Evolutionary conservation across 1,140 invertebrate genomes (phyloP), one percentile per base, ranked within the genome.

Genomic region (Lasioglossum baleicum): DNA sequence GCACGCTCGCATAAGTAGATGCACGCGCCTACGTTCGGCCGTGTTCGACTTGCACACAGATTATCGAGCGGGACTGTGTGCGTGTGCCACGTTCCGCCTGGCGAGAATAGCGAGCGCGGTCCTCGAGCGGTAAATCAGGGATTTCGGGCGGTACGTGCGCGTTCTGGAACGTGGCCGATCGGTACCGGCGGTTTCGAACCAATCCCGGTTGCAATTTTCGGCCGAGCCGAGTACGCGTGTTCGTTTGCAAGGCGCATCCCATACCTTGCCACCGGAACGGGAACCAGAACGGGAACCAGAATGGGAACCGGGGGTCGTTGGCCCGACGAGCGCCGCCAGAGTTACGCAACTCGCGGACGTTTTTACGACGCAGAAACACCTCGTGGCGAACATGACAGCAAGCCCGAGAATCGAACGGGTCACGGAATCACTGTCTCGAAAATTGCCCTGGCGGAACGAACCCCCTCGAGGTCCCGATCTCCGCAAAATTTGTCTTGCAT

Each of bases 81-180:
- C 64, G 60, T 65, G 66, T 10, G 48, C 73, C 51, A 80, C 77
- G 69, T 66, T 80, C 61, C 66, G 70, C 69, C 44, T 15, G 40
- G 67, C 26, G 78, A 79, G 83, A 85, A 85, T 81, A 81, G 82
- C 60, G 80, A 81, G 66, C 73, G 75, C 51, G 79, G 79, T 67
- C 73, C 80, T 80, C 76, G 73, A 76, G 77, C 79, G 72, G 81
- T 83, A 86, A 86, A 86, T 86, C 85, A 85, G 77, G 83, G 80
- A 86, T 86, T 86, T 85, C 77, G 83, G 66, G 61, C 40, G 78
- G 42, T 85, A 83, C 83, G 83, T 81, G 83, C 75, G 60, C 80
- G 61, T 58, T 58, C 68, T 68, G 80, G 20, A 78, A 78, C 80
- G 81, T 73, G 79, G 78, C 76, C 72, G 82, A 83, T 83, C 82